A percentile compares a stretch with the other conserved stretches of the same genome.
phyloP scores from a whole-genome alignment of 1,140 invertebrate genomes.

The Zaprionus davidi region DNA sequence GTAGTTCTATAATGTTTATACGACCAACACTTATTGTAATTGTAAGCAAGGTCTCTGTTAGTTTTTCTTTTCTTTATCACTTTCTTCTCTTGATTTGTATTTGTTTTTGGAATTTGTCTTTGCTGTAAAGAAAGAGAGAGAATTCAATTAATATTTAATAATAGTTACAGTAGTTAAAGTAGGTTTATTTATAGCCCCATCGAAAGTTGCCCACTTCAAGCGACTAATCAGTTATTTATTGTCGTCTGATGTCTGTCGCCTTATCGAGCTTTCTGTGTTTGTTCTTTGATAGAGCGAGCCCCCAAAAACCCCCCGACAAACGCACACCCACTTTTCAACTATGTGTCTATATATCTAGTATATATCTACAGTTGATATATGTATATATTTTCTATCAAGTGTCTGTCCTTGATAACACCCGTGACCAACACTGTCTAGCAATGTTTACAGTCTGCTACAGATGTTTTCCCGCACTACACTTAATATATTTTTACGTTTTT shows the following conservation, averaged over 20 bases:
- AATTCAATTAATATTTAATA: constrained; percentile 6
- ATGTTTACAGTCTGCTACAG: background rate
- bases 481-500: background rate
- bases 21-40: constrained; percentile 24
- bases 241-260: constrained; percentile 13
- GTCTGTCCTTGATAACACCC: constrained; percentile 19
- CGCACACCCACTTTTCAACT: constrained; percentile 24
- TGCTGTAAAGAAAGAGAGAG: constrained; percentile 55
- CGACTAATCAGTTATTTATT: constrained; percentile 19
- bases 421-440: constrained; percentile 1
- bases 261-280: constrained; percentile 25
- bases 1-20: constrained; percentile 6
- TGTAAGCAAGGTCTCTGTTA: constrained; percentile 34
- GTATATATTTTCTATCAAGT: background rate
- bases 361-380: background rate
- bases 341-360: background rate
- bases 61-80: background rate
- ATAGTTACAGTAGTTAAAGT: background rate
- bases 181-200: constrained; percentile 13
- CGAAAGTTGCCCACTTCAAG: constrained; percentile 22
- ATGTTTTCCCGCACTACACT: background rate
- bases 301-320: constrained; percentile 24
- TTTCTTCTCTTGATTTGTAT: constrained; percentile 9
- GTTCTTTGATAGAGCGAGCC: constrained; percentile 50
- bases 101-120: constrained; percentile 55